phyloP scores from a whole-genome alignment of 1,140 invertebrate species.

The Bombus difficillimus region DNA sequence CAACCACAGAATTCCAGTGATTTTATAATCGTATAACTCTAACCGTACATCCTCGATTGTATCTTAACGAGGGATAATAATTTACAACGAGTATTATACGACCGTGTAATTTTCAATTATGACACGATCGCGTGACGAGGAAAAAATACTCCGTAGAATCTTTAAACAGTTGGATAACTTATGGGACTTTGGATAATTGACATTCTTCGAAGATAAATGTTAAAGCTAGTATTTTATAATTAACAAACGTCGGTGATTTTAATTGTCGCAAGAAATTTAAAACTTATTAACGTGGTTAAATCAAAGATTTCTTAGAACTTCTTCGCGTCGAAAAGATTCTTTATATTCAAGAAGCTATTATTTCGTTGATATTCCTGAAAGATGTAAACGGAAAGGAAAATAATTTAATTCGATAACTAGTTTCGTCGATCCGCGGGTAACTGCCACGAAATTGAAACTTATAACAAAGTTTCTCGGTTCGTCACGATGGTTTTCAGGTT shows the following conservation, averaged over 20 bases:
- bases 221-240: background rate
- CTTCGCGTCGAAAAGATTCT: too few species aligned
- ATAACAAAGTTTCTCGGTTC: background rate
- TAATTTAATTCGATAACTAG: background rate
- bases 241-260: background rate
- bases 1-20: background rate
- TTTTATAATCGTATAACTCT: background rate
- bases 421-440: background rate
- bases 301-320: too few species aligned
- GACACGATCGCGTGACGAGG: background rate
- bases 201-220: background rate
- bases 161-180: background rate
- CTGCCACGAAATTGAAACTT: background rate
- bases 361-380: background rate
- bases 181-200: too few species aligned
- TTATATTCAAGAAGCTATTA: too few species aligned
- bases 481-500: background rate
- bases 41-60: background rate
- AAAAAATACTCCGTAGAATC: background rate
- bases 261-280: rapidly evolving
- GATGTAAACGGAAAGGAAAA: background rate
- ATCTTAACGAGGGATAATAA: background rate
- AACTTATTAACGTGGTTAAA: too few species aligned
- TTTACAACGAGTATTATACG: background rate
- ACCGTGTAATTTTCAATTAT: background rate